Evolutionary conservation across 2,797 vertebrate species (phyloP).

Genomic region (Anguilla megastoma): DNA sequence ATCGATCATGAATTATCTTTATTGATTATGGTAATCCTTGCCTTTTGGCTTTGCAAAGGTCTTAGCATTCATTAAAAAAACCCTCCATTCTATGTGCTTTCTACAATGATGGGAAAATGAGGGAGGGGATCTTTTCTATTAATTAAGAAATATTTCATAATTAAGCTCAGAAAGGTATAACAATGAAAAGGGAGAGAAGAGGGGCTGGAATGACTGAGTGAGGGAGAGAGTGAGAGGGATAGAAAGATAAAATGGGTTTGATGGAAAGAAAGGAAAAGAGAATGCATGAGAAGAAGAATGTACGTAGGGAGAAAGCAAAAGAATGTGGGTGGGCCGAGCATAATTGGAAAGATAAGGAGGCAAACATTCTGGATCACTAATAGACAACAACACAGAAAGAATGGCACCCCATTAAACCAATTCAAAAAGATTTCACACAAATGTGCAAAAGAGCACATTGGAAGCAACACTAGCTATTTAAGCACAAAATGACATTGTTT

Average conservation of each 20-base stretch:
- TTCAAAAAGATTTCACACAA: neutral
- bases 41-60: neutral
- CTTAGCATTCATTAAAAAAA: neutral
- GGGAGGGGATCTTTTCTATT: neutral
- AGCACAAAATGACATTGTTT: neutral
- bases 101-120: neutral
- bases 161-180: neutral
- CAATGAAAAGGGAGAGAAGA: neutral
- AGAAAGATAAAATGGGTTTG: neutral
- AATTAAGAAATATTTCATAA: neutral
- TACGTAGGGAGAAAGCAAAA: neutral
- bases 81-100: neutral
- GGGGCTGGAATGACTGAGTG: neutral
- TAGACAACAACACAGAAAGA: neutral
- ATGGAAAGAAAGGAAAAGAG: neutral
- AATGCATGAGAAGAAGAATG: neutral
- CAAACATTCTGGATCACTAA: neutral
- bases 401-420: neutral
- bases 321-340: neutral
- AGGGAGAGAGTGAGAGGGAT: neutral
- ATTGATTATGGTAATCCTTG: constrained; percentile 8
- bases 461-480: neutral
- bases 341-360: neutral
- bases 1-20: neutral
- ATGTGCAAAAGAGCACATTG: neutral